These are phyloP conservation scores for Enteromius unitaeniatus DNA, from an alignment of 2,797 vertebrate species.

Conservation along the genomic window DNA sequence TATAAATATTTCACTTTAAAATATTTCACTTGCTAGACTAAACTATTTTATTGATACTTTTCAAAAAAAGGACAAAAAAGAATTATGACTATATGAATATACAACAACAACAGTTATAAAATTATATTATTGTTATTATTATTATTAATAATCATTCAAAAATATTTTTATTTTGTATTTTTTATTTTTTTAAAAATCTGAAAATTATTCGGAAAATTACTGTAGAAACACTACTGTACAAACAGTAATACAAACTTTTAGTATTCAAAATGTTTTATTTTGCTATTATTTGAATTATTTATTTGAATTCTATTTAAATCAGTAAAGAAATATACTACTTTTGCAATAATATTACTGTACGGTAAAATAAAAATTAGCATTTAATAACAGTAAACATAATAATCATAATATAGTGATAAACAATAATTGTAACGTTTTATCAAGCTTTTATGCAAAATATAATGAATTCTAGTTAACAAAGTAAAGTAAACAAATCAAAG, in stretches of 20 bases:
- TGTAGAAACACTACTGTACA: neutral
- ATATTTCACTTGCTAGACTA: neutral
- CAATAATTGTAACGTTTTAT: neutral
- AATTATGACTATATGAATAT: neutral
- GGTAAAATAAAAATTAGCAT: neutral
- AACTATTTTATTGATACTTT: neutral
- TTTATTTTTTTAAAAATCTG: neutral
- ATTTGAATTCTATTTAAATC: neutral
- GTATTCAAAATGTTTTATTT: neutral
- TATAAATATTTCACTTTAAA: neutral
- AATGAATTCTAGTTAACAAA: neutral
- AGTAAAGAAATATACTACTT: neutral
- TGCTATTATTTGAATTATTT: too few relatives aligned
- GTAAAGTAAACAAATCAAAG: neutral
- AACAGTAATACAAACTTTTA: neutral
- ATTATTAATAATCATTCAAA: neutral
- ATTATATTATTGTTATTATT: neutral
- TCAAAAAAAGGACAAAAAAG: neutral
- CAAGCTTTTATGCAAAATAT: neutral
- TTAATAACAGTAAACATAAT: neutral
- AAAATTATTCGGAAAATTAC: neutral
- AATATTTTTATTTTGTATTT: neutral
- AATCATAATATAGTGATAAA: neutral
- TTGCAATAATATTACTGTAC: neutral
- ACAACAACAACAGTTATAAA: neutral